Evolutionary conservation across 2,797 vertebrate genomes (phyloP).

Genomic region (Pyrocephalus nanus): DNA sequence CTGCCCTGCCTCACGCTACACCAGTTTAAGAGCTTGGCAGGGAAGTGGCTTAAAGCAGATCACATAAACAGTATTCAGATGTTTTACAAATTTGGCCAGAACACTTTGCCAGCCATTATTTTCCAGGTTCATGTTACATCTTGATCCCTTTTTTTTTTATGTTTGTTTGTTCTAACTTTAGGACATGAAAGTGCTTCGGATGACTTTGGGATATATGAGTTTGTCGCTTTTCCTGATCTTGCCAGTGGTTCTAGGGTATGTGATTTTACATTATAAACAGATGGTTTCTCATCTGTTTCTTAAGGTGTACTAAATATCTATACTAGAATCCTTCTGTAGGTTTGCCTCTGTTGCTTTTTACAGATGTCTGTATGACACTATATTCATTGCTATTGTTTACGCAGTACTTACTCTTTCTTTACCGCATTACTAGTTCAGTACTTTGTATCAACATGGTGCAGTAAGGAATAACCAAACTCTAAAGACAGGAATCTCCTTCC

Average conservation of each 20-base stretch:
- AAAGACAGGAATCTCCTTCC: neutral
- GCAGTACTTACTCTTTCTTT: neutral
- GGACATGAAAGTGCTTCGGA: conserved; percentile 93
- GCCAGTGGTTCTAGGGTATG: conserved; percentile 84
- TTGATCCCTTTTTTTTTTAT: neutral
- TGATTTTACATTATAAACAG: conserved; percentile 3
- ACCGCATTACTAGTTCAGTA: neutral
- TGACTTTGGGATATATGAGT: conserved; percentile 98
- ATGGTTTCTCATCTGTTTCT: neutral
- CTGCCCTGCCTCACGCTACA: neutral
- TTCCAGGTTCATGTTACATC: neutral
- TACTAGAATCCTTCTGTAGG: neutral
- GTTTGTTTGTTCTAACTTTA: conserved; percentile 61
- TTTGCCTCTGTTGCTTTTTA: neutral
- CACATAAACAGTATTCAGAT: neutral
- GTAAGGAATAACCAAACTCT: neutral
- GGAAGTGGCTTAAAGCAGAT: neutral
- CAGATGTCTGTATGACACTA: neutral
- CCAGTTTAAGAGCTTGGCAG: neutral
- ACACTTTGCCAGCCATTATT: neutral
- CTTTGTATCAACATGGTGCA: neutral
- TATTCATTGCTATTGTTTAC: neutral
- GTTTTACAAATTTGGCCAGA: neutral
- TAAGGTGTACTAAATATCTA: neutral
- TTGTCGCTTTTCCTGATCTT: conserved; percentile 88